Evolutionary conservation across 2,888 invertebrate genomes (phyloP).

Genomic region (Myopa tessellatipennis): DNA sequence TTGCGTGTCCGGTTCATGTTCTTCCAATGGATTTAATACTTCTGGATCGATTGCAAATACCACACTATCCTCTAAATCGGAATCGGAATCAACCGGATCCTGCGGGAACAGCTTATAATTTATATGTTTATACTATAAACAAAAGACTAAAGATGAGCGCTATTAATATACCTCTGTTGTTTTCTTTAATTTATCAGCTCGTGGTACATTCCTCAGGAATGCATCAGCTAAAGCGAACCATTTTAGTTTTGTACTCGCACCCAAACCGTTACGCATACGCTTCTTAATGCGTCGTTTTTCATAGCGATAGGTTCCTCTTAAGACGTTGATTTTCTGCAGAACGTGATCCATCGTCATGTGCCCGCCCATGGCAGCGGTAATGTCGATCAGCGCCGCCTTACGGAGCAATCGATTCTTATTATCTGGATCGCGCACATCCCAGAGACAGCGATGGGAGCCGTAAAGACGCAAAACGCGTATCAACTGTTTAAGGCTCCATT

Average conservation of each 20-base stretch:
- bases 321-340: slow-evolving; percentile 52
- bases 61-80: slow-evolving; percentile 53
- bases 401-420: slow-evolving; percentile 53
- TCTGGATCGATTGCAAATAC: slow-evolving; percentile 54
- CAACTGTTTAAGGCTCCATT: slow-evolving; percentile 51
- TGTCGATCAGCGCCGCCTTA: slow-evolving; percentile 52
- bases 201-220: slow-evolving; percentile 50
- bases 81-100: slow-evolving; percentile 48
- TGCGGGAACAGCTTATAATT: neutral
- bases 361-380: slow-evolving; percentile 51
- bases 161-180: neutral
- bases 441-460: slow-evolving; percentile 53
- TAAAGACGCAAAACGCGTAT: slow-evolving; percentile 52
- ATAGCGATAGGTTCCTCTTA: slow-evolving; percentile 54
- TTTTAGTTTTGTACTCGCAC: slow-evolving; percentile 52
- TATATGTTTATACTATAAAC: neutral
- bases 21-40: slow-evolving; percentile 49
- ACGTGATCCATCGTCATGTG: slow-evolving; percentile 50
- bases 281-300: slow-evolving; percentile 55
- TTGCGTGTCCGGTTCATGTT: slow-evolving; percentile 32
- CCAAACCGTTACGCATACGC: slow-evolving; percentile 51
- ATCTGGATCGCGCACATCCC: slow-evolving; percentile 51
- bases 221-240: slow-evolving; percentile 56
- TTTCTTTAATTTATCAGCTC: slow-evolving; percentile 48
- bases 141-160: neutral